These are phyloP conservation scores for Falco cherrug DNA, from an alignment of 2,797 vertebrate species.

Conservation along the genomic window DNA sequence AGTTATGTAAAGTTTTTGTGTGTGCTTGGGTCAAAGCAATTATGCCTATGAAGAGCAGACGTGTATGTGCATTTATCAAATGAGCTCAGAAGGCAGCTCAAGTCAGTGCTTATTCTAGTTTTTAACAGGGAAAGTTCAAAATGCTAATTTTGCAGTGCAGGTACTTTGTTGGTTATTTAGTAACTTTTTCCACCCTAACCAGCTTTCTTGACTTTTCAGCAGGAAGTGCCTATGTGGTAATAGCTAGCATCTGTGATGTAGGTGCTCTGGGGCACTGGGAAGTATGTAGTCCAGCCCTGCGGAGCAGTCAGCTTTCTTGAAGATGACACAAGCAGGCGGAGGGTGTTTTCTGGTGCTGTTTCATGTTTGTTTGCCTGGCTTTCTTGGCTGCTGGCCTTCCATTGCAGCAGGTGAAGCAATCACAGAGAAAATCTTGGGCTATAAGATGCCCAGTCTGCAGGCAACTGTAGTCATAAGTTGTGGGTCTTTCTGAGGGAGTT, in stretches of 20 bases:
- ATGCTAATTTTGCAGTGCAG: neutral
- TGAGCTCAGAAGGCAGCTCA: neutral
- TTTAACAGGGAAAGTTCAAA: neutral
- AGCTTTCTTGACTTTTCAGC: neutral
- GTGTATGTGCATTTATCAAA: neutral
- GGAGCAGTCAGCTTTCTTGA: neutral
- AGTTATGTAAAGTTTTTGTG: neutral
- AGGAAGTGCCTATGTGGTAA: neutral
- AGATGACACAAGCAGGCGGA: neutral
- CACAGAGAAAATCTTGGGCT: neutral
- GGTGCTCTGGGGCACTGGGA: neutral
- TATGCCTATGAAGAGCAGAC: neutral
- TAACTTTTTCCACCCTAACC: neutral
- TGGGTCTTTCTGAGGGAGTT: neutral
- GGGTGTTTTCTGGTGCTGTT: neutral
- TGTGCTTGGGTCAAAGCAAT: accelerated
- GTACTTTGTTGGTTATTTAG: neutral
- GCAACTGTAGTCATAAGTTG: neutral
- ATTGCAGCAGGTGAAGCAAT: neutral
- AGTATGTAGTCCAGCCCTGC: accelerated
- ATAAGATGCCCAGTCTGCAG: neutral
- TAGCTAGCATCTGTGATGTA: accelerated
- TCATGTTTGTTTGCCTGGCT: neutral
- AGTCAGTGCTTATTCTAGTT: neutral
- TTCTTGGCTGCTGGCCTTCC: neutral